phyloP scores from a whole-genome alignment of 2,113 vertebrate genomes.

The Xenopus tropicalis region DNA sequence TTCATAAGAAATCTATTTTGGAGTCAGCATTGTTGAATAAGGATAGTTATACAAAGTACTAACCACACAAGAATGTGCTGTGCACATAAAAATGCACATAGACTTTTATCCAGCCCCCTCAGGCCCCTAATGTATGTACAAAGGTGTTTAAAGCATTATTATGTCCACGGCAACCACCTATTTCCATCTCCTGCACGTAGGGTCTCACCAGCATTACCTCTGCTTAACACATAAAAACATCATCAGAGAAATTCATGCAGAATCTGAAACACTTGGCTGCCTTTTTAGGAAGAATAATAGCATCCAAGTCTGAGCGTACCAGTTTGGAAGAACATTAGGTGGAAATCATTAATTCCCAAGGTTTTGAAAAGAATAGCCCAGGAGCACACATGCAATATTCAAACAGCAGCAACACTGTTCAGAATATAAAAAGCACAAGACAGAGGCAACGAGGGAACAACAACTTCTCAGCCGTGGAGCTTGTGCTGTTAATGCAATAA shows the following conservation, averaged over 20 bases:
- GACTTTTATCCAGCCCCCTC: no score
- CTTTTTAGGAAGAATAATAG: constrained; percentile 42
- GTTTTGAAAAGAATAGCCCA: constrained; percentile 43
- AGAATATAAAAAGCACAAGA: constrained; percentile 36
- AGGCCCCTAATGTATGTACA: background rate
- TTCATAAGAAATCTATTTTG: no score
- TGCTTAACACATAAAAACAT: constrained; percentile 30
- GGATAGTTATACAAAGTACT: no score
- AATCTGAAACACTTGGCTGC: constrained; percentile 32
- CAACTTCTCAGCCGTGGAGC: constrained; percentile 26
- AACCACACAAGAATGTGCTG: no score
- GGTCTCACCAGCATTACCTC: constrained; percentile 19
- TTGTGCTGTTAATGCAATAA: constrained; percentile 26
- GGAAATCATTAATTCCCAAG: constrained; percentile 46
- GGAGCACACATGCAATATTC: constrained; percentile 34
- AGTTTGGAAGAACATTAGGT: constrained; percentile 45
- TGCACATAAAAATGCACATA: no score
- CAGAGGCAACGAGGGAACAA: constrained; percentile 26
- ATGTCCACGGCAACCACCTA: constrained; percentile 12
- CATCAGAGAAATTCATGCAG: constrained; percentile 36
- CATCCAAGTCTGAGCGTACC: constrained; percentile 32
- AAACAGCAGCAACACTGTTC: constrained; percentile 29
- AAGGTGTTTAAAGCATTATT: constrained; percentile 13
- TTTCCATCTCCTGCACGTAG: constrained; percentile 3
- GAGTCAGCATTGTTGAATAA: no score